Evolutionary conservation across 1,140 invertebrate genomes (phyloP), one percentile per base, ranked within the genome.

Genomic region (Drosophila orena): DNA sequence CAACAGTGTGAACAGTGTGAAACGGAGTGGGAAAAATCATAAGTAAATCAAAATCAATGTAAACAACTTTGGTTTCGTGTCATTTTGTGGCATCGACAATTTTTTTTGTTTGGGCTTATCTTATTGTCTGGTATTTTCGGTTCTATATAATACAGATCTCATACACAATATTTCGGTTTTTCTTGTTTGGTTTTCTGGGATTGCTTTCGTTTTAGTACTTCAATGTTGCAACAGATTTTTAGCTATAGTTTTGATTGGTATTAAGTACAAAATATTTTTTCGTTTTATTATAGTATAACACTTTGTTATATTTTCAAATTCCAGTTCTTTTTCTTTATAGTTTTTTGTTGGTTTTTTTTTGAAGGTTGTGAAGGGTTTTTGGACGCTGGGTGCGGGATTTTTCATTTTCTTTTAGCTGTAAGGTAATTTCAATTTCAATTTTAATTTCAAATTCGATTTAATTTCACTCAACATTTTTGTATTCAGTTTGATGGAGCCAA

Each of bases 211-310:
- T 86, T 85, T 66, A 58, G 76, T 90, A 70, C 85, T 90, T 90
- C 86, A 90, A 90, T 90, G 86, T 90, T 90, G 80, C 86, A 90
- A 90, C 85, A 85, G 89, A 89, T 90, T 75, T 84, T 77, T 58
- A 61, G 64, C 49, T 76, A 70, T 72, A 71, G 34, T 58, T 57
- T 50, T 47, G 59, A 22, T 78, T 24, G 14, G 42, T 65, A 42
- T 62, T 59, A 38, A 14, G 37, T 38, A 38, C n/a, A 38, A 72
- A 57, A 68, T 57, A 60, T 52, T 30, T 55, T 43, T 40, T 37
- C 17, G 7, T 30, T 60, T 27, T 73, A 50, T 72, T 42, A 14
- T 58, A 58, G 37, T 54, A 30, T 64, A 66, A 71, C 58, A 71
- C 37, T 49, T 59, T 56, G n/a, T 47, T 61, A 34, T 52, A 34